phyloP scores from a whole-genome alignment of 2,797 vertebrate genomes.

The Tachyglossus aculeatus region DNA sequence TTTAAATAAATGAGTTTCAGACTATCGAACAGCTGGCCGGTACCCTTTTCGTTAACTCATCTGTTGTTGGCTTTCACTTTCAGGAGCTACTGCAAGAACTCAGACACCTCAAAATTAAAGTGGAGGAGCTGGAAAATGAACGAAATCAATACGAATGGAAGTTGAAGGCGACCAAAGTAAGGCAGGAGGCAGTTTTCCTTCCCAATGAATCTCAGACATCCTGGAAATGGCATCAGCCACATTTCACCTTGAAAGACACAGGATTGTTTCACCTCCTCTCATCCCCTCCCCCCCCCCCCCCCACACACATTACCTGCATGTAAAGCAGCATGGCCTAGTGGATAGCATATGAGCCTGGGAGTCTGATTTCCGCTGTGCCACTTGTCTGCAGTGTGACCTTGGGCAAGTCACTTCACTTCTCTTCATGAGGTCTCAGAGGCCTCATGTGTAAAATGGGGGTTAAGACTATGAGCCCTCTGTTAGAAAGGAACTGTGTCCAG shows the following conservation, averaged over 20 bases:
- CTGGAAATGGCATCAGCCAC: background rate
- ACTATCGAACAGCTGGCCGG: background rate
- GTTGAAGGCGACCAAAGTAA: slow-evolving; percentile 93
- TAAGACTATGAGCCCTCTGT: no score
- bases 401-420: no score
- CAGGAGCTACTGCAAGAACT: slow-evolving; percentile 90
- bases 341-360: no score
- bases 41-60: background rate
- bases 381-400: no score
- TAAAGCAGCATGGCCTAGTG: no score
- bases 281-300: no score
- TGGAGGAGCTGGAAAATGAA: slow-evolving; percentile 91
- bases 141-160: slow-evolving; percentile 91
- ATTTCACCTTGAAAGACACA: background rate
- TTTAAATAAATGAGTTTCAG: background rate
- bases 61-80: slow-evolving; percentile 2
- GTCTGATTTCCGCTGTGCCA: no score
- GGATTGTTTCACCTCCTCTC: background rate
- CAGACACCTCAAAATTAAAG: slow-evolving; percentile 87
- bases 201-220: background rate
- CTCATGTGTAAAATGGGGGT: no score
- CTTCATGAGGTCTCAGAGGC: no score
- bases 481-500: no score
- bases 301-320: no score
- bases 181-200: background rate